Evolutionary conservation across 2,797 vertebrate genomes (phyloP).

Genomic region (Clarias laeviceps): DNA sequence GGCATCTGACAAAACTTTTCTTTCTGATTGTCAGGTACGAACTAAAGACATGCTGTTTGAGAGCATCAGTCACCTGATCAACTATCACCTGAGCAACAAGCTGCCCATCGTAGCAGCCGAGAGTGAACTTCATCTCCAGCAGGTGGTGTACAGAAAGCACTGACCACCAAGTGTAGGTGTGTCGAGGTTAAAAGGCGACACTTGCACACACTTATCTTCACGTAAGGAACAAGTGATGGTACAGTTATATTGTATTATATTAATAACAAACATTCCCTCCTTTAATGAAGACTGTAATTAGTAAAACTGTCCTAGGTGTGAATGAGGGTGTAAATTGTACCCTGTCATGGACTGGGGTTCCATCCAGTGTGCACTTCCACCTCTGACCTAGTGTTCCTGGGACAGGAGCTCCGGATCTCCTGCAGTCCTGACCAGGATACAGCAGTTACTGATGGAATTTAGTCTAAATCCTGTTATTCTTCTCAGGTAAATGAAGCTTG

Average conservation of each 20-base stretch:
- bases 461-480: slow-evolving; percentile 19
- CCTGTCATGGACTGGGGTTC: not conserved
- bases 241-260: not conserved
- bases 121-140: slow-evolving; percentile 92
- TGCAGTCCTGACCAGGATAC: not conserved
- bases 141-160: slow-evolving; percentile 85
- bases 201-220: not conserved
- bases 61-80: slow-evolving; percentile 95
- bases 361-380: not conserved
- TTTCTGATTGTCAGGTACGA: slow-evolving; percentile 78
- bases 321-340: not conserved
- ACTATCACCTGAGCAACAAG: slow-evolving; percentile 89
- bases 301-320: not conserved
- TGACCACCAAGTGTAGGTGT: slow-evolving; percentile 62
- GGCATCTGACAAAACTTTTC: not conserved
- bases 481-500: slow-evolving; percentile 33
- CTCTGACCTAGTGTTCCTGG: not conserved
- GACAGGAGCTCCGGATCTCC: not conserved
- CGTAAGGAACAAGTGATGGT: not conserved
- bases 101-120: slow-evolving; percentile 94
- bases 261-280: slow-evolving; percentile 14
- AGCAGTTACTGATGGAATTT: not conserved
- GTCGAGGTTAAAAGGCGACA: not conserved
- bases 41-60: slow-evolving; percentile 97
- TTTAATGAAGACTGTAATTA: not conserved